These are phyloP conservation scores for Galbula dea DNA, from an alignment of 2,113 vertebrate species.

Conservation along the genomic window DNA sequence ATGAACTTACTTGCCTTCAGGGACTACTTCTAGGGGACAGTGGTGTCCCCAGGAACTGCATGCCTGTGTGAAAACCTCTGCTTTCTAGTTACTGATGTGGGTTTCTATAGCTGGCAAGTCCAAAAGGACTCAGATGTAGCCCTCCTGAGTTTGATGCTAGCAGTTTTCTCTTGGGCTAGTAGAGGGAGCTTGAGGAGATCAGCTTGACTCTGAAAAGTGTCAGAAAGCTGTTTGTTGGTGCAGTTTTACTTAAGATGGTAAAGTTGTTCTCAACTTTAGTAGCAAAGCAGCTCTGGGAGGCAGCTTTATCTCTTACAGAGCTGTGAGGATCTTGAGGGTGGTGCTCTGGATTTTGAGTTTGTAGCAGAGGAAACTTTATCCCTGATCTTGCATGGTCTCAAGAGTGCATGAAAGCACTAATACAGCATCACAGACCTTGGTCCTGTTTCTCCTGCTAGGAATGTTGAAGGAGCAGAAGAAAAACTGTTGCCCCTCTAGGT, in stretches of 20 bases:
- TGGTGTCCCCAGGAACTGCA: not conserved
- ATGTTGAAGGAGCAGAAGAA: not conserved
- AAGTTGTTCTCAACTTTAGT: not conserved
- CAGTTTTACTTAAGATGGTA: not conserved
- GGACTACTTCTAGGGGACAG: not conserved
- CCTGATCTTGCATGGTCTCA: not conserved
- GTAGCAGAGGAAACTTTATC: not conserved
- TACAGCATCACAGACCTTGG: no score
- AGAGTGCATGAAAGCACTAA: not conserved
- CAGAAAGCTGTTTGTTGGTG: not conserved
- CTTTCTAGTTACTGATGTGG: not conserved
- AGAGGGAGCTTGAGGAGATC: not conserved
- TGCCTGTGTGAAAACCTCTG: not conserved
- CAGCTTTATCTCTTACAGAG: not conserved
- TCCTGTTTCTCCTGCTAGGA: not conserved
- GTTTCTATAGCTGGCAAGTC: not conserved
- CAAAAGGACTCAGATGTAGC: accelerated
- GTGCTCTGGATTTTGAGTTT: not conserved
- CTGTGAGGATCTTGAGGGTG: not conserved
- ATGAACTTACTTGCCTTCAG: not conserved
- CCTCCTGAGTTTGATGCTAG: not conserved
- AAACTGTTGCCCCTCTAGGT: not conserved
- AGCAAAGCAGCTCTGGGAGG: not conserved
- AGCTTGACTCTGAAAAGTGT: not conserved
- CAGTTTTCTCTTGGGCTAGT: not conserved